Conservation (phyloP, 2,113 vertebrate genomes). For the Mastomys natalensis region DNA sequence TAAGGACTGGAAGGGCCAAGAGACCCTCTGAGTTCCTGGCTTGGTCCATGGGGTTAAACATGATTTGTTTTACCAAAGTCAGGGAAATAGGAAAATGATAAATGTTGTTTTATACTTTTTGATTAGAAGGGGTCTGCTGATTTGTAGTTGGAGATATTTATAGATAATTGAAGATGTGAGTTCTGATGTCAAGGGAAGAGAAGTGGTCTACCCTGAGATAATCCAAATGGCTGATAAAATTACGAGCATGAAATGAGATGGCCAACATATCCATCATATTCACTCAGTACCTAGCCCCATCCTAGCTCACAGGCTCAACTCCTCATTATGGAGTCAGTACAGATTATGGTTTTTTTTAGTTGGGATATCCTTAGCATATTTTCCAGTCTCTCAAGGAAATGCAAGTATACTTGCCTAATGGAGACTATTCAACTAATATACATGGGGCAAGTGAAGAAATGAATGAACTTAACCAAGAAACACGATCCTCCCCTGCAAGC, state of each 20-base stretch:
- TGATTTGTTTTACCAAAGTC: neutral
- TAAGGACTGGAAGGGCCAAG: neutral
- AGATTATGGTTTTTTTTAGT: neutral
- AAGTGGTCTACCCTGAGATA: neutral
- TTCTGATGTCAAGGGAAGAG: too few species aligned
- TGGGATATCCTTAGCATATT: neutral
- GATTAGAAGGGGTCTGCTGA: neutral
- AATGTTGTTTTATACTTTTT: fast-evolving
- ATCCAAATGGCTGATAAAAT: neutral
- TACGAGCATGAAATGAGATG: neutral
- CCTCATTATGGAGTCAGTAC: neutral
- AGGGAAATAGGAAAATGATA: neutral
- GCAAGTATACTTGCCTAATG: neutral
- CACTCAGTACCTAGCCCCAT: neutral
- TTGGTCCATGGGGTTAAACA: too few species aligned
- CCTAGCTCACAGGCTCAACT: neutral
- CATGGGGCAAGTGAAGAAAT: neutral
- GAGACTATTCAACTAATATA: neutral
- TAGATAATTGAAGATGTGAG: fast-evolving
- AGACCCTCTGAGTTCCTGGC: neutral
- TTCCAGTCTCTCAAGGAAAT: neutral
- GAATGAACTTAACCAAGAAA: neutral
- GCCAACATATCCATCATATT: neutral
- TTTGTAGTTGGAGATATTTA: neutral
- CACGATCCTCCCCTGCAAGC: neutral